phyloP scores from a whole-genome alignment of 2,888 invertebrate species.

The Amphipoea lucens region DNA sequence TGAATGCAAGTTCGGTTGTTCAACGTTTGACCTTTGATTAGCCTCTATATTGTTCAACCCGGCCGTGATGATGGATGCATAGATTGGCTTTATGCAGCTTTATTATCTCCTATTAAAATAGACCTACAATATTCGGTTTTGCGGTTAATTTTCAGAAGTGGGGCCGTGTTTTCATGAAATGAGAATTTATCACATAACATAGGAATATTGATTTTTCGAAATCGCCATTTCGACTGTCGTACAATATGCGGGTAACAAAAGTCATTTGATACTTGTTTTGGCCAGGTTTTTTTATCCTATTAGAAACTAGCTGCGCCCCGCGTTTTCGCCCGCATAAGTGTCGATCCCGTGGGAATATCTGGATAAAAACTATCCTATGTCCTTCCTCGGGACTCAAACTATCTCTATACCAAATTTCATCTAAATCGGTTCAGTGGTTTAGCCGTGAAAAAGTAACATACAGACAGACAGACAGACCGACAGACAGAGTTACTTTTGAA shows the following conservation, averaged over 20 bases:
- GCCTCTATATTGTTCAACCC: conserved; percentile 49
- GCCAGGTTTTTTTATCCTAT: no score
- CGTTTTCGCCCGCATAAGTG: no score
- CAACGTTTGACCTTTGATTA: conserved; percentile 68
- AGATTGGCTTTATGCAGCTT: neutral
- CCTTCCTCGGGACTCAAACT: no score
- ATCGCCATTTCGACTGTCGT: neutral
- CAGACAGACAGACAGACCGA: no score
- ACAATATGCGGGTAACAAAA: neutral
- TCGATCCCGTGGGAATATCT: no score
- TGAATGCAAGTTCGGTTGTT: conserved; percentile 62
- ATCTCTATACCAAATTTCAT: no score
- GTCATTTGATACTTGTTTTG: neutral
- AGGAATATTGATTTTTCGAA: neutral
- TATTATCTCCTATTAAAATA: neutral
- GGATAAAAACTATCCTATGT: no score
- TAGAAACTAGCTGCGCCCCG: no score
- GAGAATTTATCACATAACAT: neutral
- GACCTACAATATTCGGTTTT: neutral
- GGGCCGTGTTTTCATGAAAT: neutral
- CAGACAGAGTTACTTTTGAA: no score
- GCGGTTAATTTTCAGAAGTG: neutral
- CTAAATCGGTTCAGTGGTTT: no score
- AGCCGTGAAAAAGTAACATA: no score
- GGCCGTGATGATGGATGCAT: conserved; percentile 29